These are phyloP conservation scores for Limosa lapponica DNA, from an alignment of 2,797 vertebrate genomes.

Conservation along the genomic window DNA sequence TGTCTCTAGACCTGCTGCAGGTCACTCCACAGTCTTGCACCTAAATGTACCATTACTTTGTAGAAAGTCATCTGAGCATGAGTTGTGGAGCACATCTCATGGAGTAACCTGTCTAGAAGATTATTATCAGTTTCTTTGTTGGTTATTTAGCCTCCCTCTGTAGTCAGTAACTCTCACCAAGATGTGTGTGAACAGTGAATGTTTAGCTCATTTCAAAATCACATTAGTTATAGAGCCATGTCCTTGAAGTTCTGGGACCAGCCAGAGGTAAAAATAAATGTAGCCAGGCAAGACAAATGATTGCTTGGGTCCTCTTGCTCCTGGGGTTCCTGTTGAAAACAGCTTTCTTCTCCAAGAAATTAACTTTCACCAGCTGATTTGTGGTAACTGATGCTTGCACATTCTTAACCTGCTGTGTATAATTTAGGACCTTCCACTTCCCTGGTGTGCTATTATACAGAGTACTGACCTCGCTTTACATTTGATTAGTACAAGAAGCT, in stretches of 20 bases:
- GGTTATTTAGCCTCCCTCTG: background rate
- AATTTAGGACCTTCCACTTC: background rate
- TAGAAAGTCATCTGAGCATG: background rate
- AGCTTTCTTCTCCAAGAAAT: background rate
- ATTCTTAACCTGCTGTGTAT: background rate
- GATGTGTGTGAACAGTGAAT: background rate
- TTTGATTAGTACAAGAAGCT: background rate
- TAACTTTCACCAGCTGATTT: background rate
- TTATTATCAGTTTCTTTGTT: background rate
- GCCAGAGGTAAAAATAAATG: background rate
- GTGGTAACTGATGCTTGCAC: background rate
- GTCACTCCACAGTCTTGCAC: background rate
- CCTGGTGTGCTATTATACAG: background rate
- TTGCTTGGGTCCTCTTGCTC: background rate
- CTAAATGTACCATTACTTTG: fast-evolving
- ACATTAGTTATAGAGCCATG: fast-evolving
- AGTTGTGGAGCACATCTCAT: background rate
- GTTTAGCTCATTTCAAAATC: background rate
- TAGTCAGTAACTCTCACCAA: background rate
- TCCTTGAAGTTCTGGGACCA: background rate
- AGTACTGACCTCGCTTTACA: background rate
- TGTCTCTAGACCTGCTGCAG: background rate
- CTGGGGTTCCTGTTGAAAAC: background rate
- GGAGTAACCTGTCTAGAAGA: background rate
- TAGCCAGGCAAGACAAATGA: background rate